These are phyloP conservation scores for Cheilosia scutellata DNA, from an alignment of 2,888 invertebrate species.

Conservation along the genomic window DNA sequence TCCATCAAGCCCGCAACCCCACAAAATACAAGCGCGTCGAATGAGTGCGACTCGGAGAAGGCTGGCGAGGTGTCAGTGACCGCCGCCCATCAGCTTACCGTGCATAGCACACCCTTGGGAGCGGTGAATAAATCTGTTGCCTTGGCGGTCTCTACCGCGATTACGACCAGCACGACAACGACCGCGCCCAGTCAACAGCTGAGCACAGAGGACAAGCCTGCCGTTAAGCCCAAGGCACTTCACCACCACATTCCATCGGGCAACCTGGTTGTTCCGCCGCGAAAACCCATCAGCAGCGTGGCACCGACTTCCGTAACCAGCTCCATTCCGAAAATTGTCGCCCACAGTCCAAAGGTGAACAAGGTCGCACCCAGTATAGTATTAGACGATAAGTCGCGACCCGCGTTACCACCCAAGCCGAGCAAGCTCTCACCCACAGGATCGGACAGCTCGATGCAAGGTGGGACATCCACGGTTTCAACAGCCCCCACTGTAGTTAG, in stretches of 20 bases:
- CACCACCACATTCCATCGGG: conserved; percentile 79
- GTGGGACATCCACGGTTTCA: conserved; percentile 68
- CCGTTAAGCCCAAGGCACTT: conserved; percentile 83
- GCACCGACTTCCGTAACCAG: conserved; percentile 89
- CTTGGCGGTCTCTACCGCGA: conserved; percentile 80
- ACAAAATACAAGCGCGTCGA: conserved; percentile 57
- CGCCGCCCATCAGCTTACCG: conserved; percentile 85
- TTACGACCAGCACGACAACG: conserved; percentile 77
- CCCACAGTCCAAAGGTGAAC: conserved; percentile 84
- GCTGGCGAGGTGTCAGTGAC: conserved; percentile 80
- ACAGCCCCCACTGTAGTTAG: conserved; percentile 77
- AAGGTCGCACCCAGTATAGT: conserved; percentile 84
- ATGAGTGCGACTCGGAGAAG: conserved; percentile 79
- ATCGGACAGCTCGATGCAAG: conserved; percentile 80
- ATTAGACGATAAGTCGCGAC: conserved; percentile 84
- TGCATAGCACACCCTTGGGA: conserved; percentile 86
- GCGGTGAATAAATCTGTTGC: conserved; percentile 83
- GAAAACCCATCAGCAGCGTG: conserved; percentile 94
- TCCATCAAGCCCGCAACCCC: conserved; percentile 45
- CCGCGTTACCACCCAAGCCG: conserved; percentile 94
- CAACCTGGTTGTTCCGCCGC: conserved; percentile 84
- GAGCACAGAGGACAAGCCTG: conserved; percentile 80
- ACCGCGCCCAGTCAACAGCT: conserved; percentile 78
- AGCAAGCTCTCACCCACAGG: conserved; percentile 84
- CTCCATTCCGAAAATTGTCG: conserved; percentile 83